Evolutionary conservation across 1,140 invertebrate species (phyloP).

Genomic region (Rhagoletis zephyria): DNA sequence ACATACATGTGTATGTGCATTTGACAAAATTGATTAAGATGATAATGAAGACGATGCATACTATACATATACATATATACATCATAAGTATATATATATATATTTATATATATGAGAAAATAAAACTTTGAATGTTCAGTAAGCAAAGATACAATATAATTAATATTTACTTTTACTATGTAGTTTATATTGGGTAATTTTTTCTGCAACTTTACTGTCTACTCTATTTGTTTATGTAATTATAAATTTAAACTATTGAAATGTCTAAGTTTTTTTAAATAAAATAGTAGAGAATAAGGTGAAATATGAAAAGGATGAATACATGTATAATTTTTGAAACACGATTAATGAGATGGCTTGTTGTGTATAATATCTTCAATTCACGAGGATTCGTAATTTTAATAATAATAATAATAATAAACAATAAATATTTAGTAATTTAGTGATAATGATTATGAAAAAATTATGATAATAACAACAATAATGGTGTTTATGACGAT

Average conservation of each 20-base stretch:
- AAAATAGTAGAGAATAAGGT: not conserved
- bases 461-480: not conserved
- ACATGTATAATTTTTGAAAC: not conserved
- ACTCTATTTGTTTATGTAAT: not conserved
- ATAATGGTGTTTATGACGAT: conserved; percentile 26
- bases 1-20: not conserved
- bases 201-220: conserved; percentile 29
- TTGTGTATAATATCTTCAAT: not conserved
- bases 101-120: not conserved
- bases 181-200: conserved; percentile 16
- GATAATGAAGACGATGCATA: not conserved
- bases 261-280: conserved; percentile 22
- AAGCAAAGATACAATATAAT: not conserved
- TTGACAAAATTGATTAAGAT: not conserved
- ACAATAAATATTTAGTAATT: conserved; percentile 38
- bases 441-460: not conserved
- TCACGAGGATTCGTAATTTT: not conserved
- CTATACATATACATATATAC: too few relatives aligned
- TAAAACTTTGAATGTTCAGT: conserved; percentile 4
- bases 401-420: too few relatives aligned
- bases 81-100: too few relatives aligned
- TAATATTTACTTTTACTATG: conserved; percentile 5
- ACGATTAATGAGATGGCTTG: not conserved
- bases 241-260: conserved; percentile 41
- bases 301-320: not conserved